These are phyloP conservation scores for Pteria penguin DNA, from an alignment of 2,888 invertebrate genomes.

Conservation along the genomic window DNA sequence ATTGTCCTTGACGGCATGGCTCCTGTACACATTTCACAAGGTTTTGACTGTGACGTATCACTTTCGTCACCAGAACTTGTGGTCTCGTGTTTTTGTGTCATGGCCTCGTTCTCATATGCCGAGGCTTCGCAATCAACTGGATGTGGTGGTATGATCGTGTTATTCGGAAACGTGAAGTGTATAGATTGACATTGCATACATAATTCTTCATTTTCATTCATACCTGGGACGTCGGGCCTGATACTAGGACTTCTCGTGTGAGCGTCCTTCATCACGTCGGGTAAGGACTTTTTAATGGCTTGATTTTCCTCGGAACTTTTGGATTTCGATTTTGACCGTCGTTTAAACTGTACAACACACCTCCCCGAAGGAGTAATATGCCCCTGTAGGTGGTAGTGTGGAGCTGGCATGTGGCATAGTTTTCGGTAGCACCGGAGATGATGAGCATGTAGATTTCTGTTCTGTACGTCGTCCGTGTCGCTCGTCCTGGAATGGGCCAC, in stretches of 20 bases:
- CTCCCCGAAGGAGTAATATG: constrained; percentile 30
- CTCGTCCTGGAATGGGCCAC: constrained; percentile 25
- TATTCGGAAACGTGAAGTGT: background rate
- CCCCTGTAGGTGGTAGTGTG: constrained; percentile 38
- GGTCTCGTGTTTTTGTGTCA: background rate
- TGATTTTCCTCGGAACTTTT: constrained; percentile 23
- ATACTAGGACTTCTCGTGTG: constrained; percentile 20
- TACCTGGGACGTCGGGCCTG: constrained; percentile 22
- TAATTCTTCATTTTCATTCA: background rate
- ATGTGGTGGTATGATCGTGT: background rate
- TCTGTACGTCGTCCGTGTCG: constrained; percentile 5
- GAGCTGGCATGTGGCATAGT: constrained; percentile 25
- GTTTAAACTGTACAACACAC: constrained; percentile 33
- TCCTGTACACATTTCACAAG: background rate
- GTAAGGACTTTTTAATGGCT: constrained; percentile 23
- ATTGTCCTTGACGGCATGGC: background rate
- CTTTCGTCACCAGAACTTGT: constrained; percentile 9
- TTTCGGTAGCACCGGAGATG: constrained; percentile 27
- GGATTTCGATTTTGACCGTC: constrained; percentile 25
- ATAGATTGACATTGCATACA: constrained; percentile 9
- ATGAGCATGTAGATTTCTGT: constrained; percentile 27
- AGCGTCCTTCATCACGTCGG: constrained; percentile 38
- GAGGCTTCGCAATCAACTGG: background rate
- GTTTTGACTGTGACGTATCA: constrained; percentile 24
- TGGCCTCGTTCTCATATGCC: background rate